phyloP scores from a whole-genome alignment of 2,113 vertebrate species.

The Psephotus haematonotus region DNA sequence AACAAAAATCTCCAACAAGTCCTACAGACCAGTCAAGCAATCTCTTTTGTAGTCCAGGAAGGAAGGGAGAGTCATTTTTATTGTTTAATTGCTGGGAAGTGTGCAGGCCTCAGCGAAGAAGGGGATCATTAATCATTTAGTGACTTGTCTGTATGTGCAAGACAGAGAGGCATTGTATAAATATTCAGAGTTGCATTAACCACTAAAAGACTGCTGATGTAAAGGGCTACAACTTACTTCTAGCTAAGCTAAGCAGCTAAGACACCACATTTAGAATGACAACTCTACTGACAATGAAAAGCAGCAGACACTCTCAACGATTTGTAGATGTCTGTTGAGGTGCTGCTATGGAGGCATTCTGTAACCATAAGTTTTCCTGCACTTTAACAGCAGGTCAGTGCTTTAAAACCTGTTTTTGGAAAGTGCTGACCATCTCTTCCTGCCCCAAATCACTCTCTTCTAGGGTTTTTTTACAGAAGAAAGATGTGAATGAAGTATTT shows the following conservation, averaged over 20 bases:
- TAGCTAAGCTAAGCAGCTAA: background rate
- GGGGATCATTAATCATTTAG: background rate
- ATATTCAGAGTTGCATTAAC: background rate
- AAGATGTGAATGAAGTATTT: background rate
- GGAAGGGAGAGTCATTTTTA: slow-evolving; percentile 30
- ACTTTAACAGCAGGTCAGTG: background rate
- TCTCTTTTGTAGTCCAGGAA: slow-evolving; percentile 9
- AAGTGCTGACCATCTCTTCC: background rate
- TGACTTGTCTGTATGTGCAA: background rate
- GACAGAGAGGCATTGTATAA: background rate
- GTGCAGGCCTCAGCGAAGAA: background rate
- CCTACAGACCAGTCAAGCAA: background rate
- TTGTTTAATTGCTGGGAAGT: slow-evolving; percentile 19
- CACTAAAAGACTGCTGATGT: background rate
- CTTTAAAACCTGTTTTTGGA: background rate
- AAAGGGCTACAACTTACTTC: background rate
- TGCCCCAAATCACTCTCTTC: background rate
- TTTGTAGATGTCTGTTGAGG: background rate
- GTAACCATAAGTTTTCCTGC: fast-evolving
- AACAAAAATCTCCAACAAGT: background rate
- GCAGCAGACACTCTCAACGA: background rate
- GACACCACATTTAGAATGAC: background rate
- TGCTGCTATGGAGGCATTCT: fast-evolving
- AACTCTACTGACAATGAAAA: background rate
- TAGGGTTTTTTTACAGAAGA: background rate